phyloP scores from a whole-genome alignment of 2,797 vertebrate species.

The Lutjanus campechanus region DNA sequence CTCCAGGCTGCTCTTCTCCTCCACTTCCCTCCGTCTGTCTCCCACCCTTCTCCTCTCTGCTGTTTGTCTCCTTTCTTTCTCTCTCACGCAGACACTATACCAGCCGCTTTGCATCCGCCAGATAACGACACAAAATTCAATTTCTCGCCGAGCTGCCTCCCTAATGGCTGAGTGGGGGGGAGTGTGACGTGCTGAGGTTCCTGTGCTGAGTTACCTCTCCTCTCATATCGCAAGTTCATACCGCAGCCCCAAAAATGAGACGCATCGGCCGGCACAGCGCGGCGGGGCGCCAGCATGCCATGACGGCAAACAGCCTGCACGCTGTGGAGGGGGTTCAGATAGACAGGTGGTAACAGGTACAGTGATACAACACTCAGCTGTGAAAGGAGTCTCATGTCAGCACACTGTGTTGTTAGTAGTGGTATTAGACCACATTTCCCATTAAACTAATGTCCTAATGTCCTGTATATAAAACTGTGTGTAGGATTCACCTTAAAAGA shows the following conservation, averaged over 20 bases:
- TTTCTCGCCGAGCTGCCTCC: constrained; percentile 76
- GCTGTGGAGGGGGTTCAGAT: neutral
- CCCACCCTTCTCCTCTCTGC: constrained; percentile 11
- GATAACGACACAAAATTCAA: constrained; percentile 83
- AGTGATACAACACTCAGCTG: neutral
- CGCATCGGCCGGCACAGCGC: neutral
- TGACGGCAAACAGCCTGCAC: neutral
- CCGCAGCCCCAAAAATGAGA: neutral
- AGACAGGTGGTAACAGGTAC: neutral
- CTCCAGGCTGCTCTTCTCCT: constrained; percentile 28
- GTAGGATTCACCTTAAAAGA: too few species aligned
- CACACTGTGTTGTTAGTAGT: neutral
- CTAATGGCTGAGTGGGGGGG: constrained; percentile 65
- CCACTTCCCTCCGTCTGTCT: constrained; percentile 21
- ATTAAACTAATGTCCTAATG: too few species aligned
- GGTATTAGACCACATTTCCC: neutral
- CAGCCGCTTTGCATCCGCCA: constrained; percentile 74
- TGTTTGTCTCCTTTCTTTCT: constrained; percentile 39
- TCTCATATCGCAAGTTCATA: constrained; percentile 34
- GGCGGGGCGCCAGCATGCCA: neutral
- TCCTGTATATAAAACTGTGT: too few species aligned
- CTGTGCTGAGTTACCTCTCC: constrained; percentile 15
- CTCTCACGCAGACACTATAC: constrained; percentile 43
- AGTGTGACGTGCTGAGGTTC: constrained; percentile 8
- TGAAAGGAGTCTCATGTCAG: neutral